A percentile compares a stretch with the other conserved stretches of the same genome.
Conservation (phyloP, 2,797 vertebrate genomes). For the Schizothorax lantsangensis region DNA sequence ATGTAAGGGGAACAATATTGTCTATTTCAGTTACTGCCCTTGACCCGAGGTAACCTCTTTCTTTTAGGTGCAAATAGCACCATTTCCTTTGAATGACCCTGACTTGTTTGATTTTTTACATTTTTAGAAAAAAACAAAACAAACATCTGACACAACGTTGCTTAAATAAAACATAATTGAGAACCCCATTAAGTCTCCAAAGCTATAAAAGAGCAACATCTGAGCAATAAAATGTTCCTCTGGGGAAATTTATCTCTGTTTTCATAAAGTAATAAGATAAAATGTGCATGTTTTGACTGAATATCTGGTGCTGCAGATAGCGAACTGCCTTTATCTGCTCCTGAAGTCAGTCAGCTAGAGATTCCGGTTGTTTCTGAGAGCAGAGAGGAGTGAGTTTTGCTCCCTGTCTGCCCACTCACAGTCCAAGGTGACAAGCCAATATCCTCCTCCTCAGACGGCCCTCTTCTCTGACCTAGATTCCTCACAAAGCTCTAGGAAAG, state of each 20-base stretch:
- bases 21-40: not conserved
- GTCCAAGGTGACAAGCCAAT: conserved; percentile 60
- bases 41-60: not conserved
- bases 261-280: not conserved
- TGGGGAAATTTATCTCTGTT: too few species aligned
- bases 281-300: not conserved
- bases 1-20: not conserved
- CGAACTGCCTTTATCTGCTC: not conserved
- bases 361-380: conserved; percentile 1
- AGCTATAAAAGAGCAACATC: not conserved
- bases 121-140: not conserved
- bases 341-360: not conserved
- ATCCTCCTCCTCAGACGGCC: conserved; percentile 57
- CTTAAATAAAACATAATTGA: not conserved
- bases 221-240: not conserved
- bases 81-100: not conserved
- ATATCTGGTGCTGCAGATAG: not conserved
- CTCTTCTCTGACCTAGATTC: conserved; percentile 62
- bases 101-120: not conserved
- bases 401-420: conserved; percentile 52
- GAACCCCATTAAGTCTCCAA: conserved; percentile 8
- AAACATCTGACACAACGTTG: not conserved
- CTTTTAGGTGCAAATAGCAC: too few species aligned
- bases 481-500: conserved; percentile 48
- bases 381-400: conserved; percentile 22